These are phyloP conservation scores for Heteromormyrus szaboi DNA, from an alignment of 2,797 vertebrate species.

Conservation along the genomic window DNA sequence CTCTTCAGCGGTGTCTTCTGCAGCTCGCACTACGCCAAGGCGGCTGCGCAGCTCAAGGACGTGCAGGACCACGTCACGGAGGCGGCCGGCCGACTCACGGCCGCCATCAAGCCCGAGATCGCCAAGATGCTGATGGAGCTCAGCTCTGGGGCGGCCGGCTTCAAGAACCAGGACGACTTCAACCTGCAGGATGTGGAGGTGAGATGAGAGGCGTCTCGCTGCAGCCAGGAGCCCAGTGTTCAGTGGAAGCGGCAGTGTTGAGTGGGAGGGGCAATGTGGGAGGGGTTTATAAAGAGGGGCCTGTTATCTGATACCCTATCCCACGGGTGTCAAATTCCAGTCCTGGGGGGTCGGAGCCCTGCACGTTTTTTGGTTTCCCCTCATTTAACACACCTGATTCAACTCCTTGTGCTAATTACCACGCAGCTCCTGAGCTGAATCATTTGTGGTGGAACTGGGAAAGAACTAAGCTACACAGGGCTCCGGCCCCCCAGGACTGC, in stretches of 20 bases:
- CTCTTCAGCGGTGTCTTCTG: slow-evolving; percentile 97
- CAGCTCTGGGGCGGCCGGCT: slow-evolving; percentile 89
- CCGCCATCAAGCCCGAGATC: slow-evolving; percentile 98
- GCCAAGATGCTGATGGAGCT: slow-evolving; percentile 99
- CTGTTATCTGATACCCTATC: background rate
- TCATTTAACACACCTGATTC: background rate
- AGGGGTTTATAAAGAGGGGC: background rate
- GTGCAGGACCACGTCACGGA: slow-evolving; percentile 99
- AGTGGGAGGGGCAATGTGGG: no score
- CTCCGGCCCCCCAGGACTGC: background rate
- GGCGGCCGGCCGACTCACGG: slow-evolving; percentile 90
- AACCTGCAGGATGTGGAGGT: slow-evolving; percentile 97
- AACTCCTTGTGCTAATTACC: background rate
- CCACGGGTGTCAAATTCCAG: background rate
- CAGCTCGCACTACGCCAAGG: slow-evolving; percentile 97
- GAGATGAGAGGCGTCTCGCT: background rate
- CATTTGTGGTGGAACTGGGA: background rate
- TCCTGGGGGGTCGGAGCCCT: background rate
- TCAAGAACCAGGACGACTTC: slow-evolving; percentile 98
- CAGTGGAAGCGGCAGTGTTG: no score
- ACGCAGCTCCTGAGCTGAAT: background rate
- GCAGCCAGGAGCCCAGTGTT: background rate
- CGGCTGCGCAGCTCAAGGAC: slow-evolving; percentile 98
- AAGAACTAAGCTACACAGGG: background rate
- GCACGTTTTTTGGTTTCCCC: background rate